Evolutionary conservation across 2,888 invertebrate species (phyloP), one percentile per base, ranked within the genome.

Genomic region (Margaritifera margaritifera): DNA sequence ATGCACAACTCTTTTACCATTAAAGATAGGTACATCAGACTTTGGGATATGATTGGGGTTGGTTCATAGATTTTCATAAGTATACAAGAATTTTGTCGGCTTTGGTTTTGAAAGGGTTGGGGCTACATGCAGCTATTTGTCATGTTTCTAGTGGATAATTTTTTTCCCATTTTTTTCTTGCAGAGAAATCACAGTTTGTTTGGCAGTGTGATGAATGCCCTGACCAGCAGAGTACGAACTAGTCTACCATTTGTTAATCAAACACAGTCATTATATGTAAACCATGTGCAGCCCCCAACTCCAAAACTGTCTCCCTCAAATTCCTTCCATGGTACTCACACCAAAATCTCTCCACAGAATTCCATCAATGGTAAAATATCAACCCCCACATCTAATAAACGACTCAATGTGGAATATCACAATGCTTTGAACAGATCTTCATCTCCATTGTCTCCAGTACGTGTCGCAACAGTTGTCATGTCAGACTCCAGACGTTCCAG

Each of bases 161-260:
- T 60, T 51, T 58, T 52, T 67, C 11, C 18, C 24, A 6, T 57
- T 62, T 65, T 65, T 57, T 24, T 64, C 62, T 80, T 78, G 51
- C 92, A 98, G 97, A 94, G 98, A 88, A 97, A 98, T 90, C 98
- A 98, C 90, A 96, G 96, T 62, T 91, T 98, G 64, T 98, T 98
- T 88, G 98, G 98, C 67, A 96, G 95, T 85, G 96, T 98, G 62
- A 86, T 89, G 80, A 87, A 83, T 62, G 88, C 88, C 27, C 78
- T 85, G 22, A 80, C 81, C 0, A 84, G 84, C 56, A 77, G 82
- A 54, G 80, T 80, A 56, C 79, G 82, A 57, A 84, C 84, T 42
- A 80, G 82, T 25, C 70, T 85, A 63, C 84, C 84, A 57, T 82
- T 84, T 65, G 78, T 83, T 25, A 85, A 84, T 62, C 82, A 87